These are phyloP conservation scores for Manis pentadactyla DNA, from an alignment of 2,797 vertebrate genomes.

Conservation along the genomic window DNA sequence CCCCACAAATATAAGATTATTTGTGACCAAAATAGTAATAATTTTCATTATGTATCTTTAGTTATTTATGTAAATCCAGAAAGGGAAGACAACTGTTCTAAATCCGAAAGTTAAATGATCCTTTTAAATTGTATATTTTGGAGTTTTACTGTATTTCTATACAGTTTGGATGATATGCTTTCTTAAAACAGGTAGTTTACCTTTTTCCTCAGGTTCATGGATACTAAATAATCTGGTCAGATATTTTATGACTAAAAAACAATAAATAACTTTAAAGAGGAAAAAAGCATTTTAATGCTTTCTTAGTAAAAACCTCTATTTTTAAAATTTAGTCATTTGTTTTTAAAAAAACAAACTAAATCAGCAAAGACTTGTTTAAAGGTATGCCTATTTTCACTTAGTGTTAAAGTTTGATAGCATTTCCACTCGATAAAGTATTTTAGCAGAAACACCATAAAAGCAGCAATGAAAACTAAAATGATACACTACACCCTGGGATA, in stretches of 20 bases:
- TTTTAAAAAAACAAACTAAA: background rate
- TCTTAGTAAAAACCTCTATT: background rate
- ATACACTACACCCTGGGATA: conserved; percentile 24
- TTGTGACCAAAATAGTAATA: background rate
- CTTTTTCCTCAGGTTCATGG: background rate
- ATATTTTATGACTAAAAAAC: conserved; percentile 21
- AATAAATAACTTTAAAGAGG: conserved; percentile 18
- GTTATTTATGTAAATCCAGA: background rate
- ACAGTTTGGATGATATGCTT: background rate
- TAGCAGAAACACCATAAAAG: conserved; percentile 64
- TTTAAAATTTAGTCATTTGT: background rate
- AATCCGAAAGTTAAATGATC: background rate
- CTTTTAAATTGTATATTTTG: background rate
- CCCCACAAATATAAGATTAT: conserved; percentile 7
- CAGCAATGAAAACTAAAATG: conserved; percentile 43
- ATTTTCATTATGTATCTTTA: background rate
- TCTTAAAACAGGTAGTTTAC: background rate
- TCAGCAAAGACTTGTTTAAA: conserved; percentile 14
- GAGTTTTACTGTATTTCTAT: background rate
- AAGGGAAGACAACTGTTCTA: background rate
- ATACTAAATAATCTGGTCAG: background rate
- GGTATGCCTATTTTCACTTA: conserved; percentile 25
- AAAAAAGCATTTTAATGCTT: background rate
- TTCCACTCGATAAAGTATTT: conserved; percentile 47
- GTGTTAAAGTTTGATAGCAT: conserved; percentile 39